Evolutionary conservation across 2,113 vertebrate genomes (phyloP).

Genomic region (Cepphus grylle): DNA sequence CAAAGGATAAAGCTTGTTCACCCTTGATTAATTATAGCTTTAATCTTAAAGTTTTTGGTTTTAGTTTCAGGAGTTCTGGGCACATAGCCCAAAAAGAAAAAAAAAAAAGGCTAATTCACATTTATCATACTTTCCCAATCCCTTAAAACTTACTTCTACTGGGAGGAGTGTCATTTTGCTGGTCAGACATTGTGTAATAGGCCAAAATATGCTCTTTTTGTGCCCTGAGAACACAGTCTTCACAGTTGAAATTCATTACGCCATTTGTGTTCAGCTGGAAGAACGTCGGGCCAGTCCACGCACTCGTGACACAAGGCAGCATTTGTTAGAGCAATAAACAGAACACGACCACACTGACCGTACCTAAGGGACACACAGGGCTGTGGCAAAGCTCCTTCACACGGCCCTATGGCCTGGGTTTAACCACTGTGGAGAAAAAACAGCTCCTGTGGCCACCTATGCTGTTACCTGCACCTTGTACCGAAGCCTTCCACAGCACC

Average conservation of each 20-base stretch:
- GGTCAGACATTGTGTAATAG: not conserved
- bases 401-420: not conserved
- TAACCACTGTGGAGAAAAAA: fast-evolving
- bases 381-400: not conserved
- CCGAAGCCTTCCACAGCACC: too few relatives aligned
- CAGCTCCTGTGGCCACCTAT: fast-evolving
- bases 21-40: not conserved
- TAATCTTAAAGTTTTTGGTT: not conserved
- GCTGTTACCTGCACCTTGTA: not conserved
- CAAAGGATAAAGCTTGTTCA: not conserved
- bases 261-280: not conserved
- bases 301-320: not conserved
- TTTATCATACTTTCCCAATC: not conserved
- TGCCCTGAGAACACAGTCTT: not conserved
- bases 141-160: not conserved
- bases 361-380: not conserved
- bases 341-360: fast-evolving
- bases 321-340: not conserved
- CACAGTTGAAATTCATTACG: not conserved
- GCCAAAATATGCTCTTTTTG: not conserved
- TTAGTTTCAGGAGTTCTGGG: slow-evolving; percentile 22
- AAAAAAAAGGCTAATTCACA: not conserved
- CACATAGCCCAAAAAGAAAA: not conserved
- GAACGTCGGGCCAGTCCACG: fast-evolving
- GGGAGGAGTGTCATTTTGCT: not conserved